Evolutionary conservation across 2,797 vertebrate genomes (phyloP).

Genomic region (Lepilemur ruficaudatus): DNA sequence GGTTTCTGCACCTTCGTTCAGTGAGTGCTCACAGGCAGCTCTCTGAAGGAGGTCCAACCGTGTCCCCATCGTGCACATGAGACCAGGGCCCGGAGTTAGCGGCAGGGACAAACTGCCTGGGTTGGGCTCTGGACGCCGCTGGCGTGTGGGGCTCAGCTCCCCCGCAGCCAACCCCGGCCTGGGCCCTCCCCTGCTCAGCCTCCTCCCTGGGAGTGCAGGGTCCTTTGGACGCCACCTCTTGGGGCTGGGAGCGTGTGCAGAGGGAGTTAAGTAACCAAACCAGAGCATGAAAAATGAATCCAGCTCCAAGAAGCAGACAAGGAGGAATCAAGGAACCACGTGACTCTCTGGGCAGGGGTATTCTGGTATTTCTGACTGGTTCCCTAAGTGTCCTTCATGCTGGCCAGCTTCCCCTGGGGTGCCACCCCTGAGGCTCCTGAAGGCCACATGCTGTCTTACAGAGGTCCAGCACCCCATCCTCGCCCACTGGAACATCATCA

Average conservation of each 20-base stretch:
- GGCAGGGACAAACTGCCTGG: not conserved
- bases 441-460: constrained; percentile 74
- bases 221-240: not conserved
- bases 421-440: not conserved
- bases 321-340: not conserved
- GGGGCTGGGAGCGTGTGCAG: no score
- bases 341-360: not conserved
- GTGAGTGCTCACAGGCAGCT: not conserved
- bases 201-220: not conserved
- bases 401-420: no score
- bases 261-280: not conserved
- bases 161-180: not conserved
- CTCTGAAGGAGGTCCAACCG: not conserved
- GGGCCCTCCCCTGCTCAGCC: not conserved
- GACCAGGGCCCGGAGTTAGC: not conserved
- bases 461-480: constrained; percentile 94
- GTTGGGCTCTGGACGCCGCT: no score
- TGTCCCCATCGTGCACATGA: not conserved
- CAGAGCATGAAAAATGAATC: not conserved
- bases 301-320: not conserved
- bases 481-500: constrained; percentile 92
- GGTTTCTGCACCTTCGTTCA: not conserved
- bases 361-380: not conserved
- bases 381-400: not conserved
- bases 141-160: not conserved